These are phyloP conservation scores for Drosophila ogumai DNA, from an alignment of 1,140 invertebrate genomes.

Conservation along the genomic window DNA sequence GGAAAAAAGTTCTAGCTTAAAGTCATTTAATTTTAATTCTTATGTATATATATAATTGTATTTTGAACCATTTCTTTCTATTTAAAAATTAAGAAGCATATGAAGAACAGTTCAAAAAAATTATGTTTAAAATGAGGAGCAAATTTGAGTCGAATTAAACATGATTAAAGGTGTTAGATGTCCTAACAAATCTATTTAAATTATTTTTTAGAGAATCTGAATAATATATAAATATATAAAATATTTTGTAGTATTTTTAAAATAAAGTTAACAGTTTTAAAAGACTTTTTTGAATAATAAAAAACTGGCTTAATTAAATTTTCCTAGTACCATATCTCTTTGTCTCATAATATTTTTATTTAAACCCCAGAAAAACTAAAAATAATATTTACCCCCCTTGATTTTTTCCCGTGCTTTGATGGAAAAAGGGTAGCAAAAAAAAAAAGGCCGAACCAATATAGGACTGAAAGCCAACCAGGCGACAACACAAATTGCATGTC, in stretches of 20 bases:
- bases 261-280: background rate
- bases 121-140: too few species aligned
- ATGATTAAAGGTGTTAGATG: background rate
- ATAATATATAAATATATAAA: background rate
- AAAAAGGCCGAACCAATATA: conserved; percentile 21
- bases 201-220: background rate
- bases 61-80: too few species aligned
- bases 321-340: background rate
- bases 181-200: background rate
- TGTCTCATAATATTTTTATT: background rate
- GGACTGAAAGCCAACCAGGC: conserved; percentile 31
- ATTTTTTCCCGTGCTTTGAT: conserved; percentile 6
- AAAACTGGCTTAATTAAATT: background rate
- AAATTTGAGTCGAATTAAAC: background rate
- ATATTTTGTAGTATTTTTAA: background rate
- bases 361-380: background rate
- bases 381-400: background rate
- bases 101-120: too few species aligned
- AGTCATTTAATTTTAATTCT: background rate
- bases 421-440: conserved; percentile 2
- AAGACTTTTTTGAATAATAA: background rate
- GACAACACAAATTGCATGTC: conserved; percentile 60
- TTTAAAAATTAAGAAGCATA: too few species aligned
- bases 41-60: too few species aligned
- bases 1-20: conserved; percentile 1